Evolutionary conservation across 2,888 invertebrate genomes (phyloP).

Genomic region (Nysson spinosus): DNA sequence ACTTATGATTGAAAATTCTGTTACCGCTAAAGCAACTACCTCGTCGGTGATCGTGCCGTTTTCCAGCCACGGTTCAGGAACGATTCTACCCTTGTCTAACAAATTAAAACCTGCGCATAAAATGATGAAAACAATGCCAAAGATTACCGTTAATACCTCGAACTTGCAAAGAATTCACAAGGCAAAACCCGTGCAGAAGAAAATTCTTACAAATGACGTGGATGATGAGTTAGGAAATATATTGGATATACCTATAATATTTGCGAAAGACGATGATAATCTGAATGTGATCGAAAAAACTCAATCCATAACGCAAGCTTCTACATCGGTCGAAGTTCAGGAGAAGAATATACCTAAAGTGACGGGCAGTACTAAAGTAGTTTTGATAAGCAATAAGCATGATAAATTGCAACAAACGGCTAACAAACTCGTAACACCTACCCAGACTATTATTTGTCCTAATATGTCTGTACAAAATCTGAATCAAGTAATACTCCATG

Average conservation of each 20-base stretch:
- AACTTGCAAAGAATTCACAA: slow-evolving; percentile 56
- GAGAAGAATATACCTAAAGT: slow-evolving; percentile 50
- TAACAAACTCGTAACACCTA: slow-evolving; percentile 45
- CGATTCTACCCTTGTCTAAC: slow-evolving; percentile 60
- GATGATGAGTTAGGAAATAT: slow-evolving; percentile 79
- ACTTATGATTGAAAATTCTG: slow-evolving; percentile 63
- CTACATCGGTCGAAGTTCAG: slow-evolving; percentile 37
- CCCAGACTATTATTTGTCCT: slow-evolving; percentile 56
- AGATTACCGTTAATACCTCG: slow-evolving; percentile 66
- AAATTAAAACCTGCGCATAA: slow-evolving; percentile 60
- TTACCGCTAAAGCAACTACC: slow-evolving; percentile 42
- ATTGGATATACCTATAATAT: slow-evolving; percentile 83
- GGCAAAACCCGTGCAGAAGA: slow-evolving; percentile 46
- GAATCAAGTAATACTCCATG: slow-evolving; percentile 57
- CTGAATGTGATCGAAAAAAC: slow-evolving; percentile 65
- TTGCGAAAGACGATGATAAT: slow-evolving; percentile 81
- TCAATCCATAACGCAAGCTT: slow-evolving; percentile 49
- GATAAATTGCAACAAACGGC: slow-evolving; percentile 59
- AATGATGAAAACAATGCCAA: slow-evolving; percentile 61
- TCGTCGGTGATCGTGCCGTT: slow-evolving; percentile 60
- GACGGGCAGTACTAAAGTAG: slow-evolving; percentile 67
- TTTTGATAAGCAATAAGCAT: slow-evolving; percentile 72
- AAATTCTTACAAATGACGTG: slow-evolving; percentile 50
- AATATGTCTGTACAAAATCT: slow-evolving; percentile 49
- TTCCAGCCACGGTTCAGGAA: slow-evolving; percentile 54